Base-by-base conservation (phyloP, 1,140 invertebrate genomes). In the Hestina assimilis region DNA sequence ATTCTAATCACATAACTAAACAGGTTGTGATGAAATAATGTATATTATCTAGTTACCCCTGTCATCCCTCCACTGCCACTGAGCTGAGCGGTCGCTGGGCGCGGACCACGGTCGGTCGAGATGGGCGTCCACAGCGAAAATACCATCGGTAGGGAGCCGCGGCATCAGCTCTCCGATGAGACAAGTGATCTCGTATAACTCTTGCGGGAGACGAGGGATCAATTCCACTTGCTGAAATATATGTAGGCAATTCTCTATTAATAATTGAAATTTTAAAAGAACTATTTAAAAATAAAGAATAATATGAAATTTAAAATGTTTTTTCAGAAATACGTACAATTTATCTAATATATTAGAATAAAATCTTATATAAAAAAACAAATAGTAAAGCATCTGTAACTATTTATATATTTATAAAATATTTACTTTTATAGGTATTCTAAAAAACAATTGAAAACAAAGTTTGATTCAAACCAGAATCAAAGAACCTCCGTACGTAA, bases 51-150 rank as follows among this genome's bases (percentile, higher is more conserved):
- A 31, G 20, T 59, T 57, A 93, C 96, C 95, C 93, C 97, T 83
- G 94, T 97, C 97, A 86, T 98, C 97, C 40, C 95, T 92, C 97
- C 97, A 99, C 84, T 98, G 97, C 98, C 98, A 99, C 58, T 95
- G 92, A 1, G 97, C 95, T 54, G 93, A 92, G 75, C 96, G 94
- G 69, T 96, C 94, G 52, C 93, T 92, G 77, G 95, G 93, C 41
- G 92, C 91, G 71, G 90, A 86, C 73, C 90, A 93, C 62, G 92
- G 94, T 76, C 93, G 92, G 86, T 95, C 94, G 46, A 98, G 90
- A 72, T 97, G 91, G 35, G 92, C 90, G 89, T 99, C 97, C 57
- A 99, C 96, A 47, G 94, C 91, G 90, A 99, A 99, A 66, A 99
- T 95, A 7, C 97, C 97, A 87, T 98, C 96, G 4, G 93, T 93